Evolutionary conservation across 2,797 vertebrate genomes (phyloP), one percentile per base, ranked within the genome.

Genomic region (Adelosebastes latens): DNA sequence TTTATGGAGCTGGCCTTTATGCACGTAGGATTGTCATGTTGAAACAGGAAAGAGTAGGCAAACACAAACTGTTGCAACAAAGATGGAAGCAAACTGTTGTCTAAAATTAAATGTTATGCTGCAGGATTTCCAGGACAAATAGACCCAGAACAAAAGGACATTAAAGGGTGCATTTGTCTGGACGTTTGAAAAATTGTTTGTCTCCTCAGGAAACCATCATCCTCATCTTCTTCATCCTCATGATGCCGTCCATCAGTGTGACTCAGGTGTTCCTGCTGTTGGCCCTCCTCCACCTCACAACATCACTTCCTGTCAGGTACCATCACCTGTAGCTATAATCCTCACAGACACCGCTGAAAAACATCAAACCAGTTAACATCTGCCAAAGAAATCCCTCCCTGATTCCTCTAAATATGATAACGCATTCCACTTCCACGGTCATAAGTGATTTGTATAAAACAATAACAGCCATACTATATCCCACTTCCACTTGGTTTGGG

Each of bases 251-350:
- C 58, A 39, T 94, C 25, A 88, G 88, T 31, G 81, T 92, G 49
- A 85, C 82, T 66, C 93, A 93, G 71, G 61, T 87, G 46, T 79
- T 94, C 66, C 73, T 96, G 77, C 78, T 96, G 34, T 77, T 76
- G 29, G 87, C 84, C 39, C 63, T 96, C 70, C 70, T 95, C 75
- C 84, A 94, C 71, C 59, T 87, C 77, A 60, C 81, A 4, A 55
- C 82, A 27, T 80, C 94, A 42, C 87, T 93, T 85, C 94, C 95
- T 76, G 84, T 90, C 88, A 83, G 90, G 89, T 94, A 81, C 20
- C 2, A 0, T 58, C 70, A 49, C 42, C 36, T 75, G 25, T 8
- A 49, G 16, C 46, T 39, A 20, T 12, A 46, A 5, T 60, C 10
- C 1, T 32, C 53, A 24, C 36, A 55, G 20, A 71, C 1, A 4